phyloP scores from a whole-genome alignment of 2,888 invertebrate species.

The Horisme vitalbata region DNA sequence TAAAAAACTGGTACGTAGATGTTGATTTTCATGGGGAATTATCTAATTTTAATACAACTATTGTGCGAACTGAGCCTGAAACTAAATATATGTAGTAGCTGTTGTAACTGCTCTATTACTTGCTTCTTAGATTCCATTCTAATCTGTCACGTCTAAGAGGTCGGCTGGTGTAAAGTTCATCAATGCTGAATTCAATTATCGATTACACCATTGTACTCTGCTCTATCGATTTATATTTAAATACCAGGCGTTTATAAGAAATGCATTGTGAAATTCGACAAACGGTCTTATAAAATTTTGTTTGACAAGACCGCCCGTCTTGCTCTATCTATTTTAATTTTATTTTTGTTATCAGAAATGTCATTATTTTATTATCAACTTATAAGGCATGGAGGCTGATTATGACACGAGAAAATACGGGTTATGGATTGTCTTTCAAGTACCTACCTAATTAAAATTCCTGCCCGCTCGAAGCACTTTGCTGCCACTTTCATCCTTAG shows the following conservation, averaged over 20 bases:
- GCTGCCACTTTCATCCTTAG: too few species aligned
- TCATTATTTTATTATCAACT: too few species aligned
- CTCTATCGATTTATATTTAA: slow-evolving; percentile 82
- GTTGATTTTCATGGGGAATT: too few species aligned
- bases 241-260: slow-evolving; percentile 80
- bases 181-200: slow-evolving; percentile 83
- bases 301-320: slow-evolving; percentile 71
- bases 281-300: slow-evolving; percentile 56
- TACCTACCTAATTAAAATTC: too few species aligned
- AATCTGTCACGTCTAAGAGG: slow-evolving; percentile 82
- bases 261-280: slow-evolving; percentile 78
- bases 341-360: slow-evolving; percentile 26
- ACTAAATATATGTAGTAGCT: too few species aligned
- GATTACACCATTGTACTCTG: slow-evolving; percentile 82
- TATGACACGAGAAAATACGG: too few species aligned
- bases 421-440: too few species aligned
- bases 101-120: slow-evolving; percentile 53
- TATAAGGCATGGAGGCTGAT: too few species aligned
- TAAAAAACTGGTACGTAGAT: too few species aligned
- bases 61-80: too few species aligned
- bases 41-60: too few species aligned
- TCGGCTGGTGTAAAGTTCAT: slow-evolving; percentile 82
- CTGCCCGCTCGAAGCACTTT: too few species aligned
- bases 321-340: slow-evolving; percentile 44
- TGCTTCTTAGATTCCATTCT: slow-evolving; percentile 69